Percentiles rank a stretch among this genome's conserved stretches.
These are phyloP conservation scores for Paradoxurus hermaphroditus DNA, from an alignment of 2,113 vertebrate species.

Conservation along the genomic window DNA sequence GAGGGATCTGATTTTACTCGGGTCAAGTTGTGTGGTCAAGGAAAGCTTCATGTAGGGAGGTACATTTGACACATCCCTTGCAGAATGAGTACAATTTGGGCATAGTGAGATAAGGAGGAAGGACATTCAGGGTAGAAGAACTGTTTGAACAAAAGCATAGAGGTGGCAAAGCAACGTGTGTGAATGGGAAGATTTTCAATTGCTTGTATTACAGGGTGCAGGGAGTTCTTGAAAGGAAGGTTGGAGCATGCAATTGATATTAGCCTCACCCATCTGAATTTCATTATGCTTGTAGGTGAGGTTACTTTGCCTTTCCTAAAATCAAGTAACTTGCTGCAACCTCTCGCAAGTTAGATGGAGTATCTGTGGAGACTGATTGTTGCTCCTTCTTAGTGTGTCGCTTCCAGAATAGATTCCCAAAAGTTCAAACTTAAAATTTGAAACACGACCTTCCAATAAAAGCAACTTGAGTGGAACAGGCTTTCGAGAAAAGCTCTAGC, in stretches of 20 bases:
- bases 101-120: neutral
- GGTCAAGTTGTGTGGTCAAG: neutral
- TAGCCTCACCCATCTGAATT: neutral
- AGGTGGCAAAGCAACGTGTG: neutral
- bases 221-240: neutral
- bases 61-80: neutral
- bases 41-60: neutral
- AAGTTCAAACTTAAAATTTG: slow-evolving; percentile 3
- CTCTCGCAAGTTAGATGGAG: neutral
- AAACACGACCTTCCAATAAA: neutral
- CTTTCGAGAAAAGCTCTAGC: neutral
- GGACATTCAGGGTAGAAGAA: neutral
- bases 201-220: neutral
- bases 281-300: neutral
- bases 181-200: neutral
- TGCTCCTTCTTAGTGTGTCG: neutral
- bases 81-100: neutral
- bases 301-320: neutral
- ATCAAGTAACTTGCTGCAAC: neutral
- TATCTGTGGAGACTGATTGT: neutral
- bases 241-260: neutral
- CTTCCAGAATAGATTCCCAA: neutral
- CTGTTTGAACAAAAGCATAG: neutral
- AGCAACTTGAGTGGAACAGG: neutral
- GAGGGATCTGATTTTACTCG: neutral